Evolutionary conservation across 2,888 invertebrate genomes (phyloP), one percentile per base, ranked within the genome.

Genomic region (Augochlorella aurata): DNA sequence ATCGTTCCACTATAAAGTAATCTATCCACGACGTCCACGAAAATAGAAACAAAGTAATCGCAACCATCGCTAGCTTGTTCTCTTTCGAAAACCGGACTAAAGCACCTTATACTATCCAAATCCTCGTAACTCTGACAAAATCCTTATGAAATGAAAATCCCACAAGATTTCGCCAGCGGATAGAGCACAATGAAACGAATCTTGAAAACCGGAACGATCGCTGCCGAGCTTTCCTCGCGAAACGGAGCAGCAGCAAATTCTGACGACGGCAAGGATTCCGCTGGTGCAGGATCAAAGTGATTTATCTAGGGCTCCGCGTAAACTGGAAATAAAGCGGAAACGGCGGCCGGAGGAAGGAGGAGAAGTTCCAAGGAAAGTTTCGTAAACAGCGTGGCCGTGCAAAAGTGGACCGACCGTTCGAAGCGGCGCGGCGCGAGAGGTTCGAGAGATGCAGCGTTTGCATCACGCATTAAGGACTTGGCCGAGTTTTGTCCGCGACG

Each of bases 391-490:
- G 44, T 16, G n/a, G 47, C 16, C 68, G 68, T 16, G 29, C 21
- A 49, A 44, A 77, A 77, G 65, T 77, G 77, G 77, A 77, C 54
- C 77, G 18, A 44, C 47, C 50, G 71, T 52, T 68, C 14, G 61
- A 66, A 54, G 49, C 24, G 14, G 10, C 50, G 18, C 38, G 14
- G 58, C 58, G 24, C 24, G 65, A 29, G 24, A 29, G 63, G 78
- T 77, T 71, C 74, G 50, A 67, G 47, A 44, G 79, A 70, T 58
- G 58, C 50, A 70, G 18, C 52, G 73, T 72, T 82, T 74, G 82
- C 63, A 87, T 78, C 78, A 82, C 77, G 77, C 68, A 71, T 82
- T 74, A 86, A 79, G 61, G 81, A 81, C 82, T 88, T 82, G 87
- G 88, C 87, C 84, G 79, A 83, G 85, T 82, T 65, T 86, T 77